These are phyloP conservation scores for Dione vanillae DNA, from an alignment of 2,888 invertebrate genomes.

Conservation along the genomic window DNA sequence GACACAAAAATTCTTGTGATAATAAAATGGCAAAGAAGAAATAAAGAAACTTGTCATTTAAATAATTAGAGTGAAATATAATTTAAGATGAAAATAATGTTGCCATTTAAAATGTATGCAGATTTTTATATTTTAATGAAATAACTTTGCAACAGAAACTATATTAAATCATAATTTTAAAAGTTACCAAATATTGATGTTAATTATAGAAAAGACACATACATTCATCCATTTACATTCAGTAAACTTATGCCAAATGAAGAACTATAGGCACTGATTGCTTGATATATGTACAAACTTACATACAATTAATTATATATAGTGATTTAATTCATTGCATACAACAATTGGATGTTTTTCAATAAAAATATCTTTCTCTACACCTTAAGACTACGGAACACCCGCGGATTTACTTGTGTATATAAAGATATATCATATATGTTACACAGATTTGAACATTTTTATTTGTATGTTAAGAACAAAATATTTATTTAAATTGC, in stretches of 20 bases:
- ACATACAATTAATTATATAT: slow-evolving; percentile 38
- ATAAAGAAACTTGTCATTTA: neutral
- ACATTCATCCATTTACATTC: neutral
- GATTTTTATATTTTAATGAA: no score
- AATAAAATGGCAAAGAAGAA: neutral
- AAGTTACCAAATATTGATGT: no score
- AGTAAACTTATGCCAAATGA: slow-evolving; percentile 14
- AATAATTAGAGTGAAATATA: neutral
- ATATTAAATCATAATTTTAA: no score
- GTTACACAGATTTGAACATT: slow-evolving; percentile 9
- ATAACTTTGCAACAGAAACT: no score
- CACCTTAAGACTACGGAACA: slow-evolving; percentile 46
- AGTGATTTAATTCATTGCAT: slow-evolving; percentile 44
- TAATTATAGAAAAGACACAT: no score
- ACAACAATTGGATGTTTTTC: slow-evolving; percentile 35
- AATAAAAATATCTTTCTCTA: slow-evolving; percentile 46
- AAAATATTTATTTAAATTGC: neutral
- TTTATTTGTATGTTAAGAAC: neutral
- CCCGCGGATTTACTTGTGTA: slow-evolving; percentile 38
- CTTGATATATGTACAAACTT: slow-evolving; percentile 42
- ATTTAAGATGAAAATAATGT: neutral
- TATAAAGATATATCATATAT: neutral
- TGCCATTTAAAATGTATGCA: no score
- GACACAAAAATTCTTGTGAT: neutral
- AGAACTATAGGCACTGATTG: slow-evolving; percentile 35